Conservation (phyloP, 2,113 vertebrate genomes). For the Takifugu bimaculatus region DNA sequence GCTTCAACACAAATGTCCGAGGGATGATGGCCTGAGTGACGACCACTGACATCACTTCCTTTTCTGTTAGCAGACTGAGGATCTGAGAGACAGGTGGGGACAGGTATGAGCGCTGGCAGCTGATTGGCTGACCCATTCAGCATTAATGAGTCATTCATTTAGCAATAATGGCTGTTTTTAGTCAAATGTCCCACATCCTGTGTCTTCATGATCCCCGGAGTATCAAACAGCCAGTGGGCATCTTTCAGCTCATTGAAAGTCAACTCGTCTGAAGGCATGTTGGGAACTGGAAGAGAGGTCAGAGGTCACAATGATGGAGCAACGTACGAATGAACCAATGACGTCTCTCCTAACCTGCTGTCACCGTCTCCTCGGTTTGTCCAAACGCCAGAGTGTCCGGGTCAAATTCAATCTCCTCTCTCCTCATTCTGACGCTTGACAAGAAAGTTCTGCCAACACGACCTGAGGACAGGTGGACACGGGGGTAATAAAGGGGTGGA, state of each 20-base stretch:
- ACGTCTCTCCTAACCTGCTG: not conserved
- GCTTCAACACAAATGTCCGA: conserved; percentile 85
- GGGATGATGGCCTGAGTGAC: conserved; percentile 81
- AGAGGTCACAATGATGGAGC: conserved; percentile 1
- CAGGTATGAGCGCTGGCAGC: not conserved
- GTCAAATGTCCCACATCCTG: conserved; percentile 75
- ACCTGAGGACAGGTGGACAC: conserved; percentile 66
- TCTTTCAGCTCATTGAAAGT: conserved; percentile 83
- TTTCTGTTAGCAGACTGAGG: conserved; percentile 82
- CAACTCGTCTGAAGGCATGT: conserved; percentile 56
- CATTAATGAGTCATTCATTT: not conserved
- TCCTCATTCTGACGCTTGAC: not conserved
- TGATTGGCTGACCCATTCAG: no score
- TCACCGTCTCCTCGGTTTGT: conserved; percentile 51
- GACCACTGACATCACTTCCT: conserved; percentile 86
- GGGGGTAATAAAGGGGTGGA: no score
- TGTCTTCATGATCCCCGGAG: conserved; percentile 89
- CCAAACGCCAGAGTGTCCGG: conserved; percentile 80
- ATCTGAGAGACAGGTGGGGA: conserved; percentile 67
- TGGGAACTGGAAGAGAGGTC: not conserved
- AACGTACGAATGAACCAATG: not conserved
- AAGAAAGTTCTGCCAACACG: conserved; percentile 85
- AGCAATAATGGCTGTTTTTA: not conserved
- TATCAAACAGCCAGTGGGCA: conserved; percentile 91
- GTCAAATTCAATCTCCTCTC: conserved; percentile 78